Conservation (phyloP, 2,888 invertebrate genomes). For the Azorinus chamasolen region DNA sequence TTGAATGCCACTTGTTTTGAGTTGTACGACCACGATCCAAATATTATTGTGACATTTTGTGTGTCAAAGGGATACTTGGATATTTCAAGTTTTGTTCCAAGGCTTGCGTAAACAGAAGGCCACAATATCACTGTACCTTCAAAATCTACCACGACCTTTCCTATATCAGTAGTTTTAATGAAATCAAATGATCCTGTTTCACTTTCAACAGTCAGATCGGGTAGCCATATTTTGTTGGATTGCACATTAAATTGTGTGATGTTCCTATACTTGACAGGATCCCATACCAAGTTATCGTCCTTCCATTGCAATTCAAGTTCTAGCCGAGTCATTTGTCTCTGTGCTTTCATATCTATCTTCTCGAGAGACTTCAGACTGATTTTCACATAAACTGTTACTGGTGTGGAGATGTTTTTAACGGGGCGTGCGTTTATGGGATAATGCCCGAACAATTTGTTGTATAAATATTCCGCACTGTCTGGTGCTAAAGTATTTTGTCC, state of each 20-base stretch:
- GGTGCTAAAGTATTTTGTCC: no score
- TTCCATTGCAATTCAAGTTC: slow-evolving; percentile 41
- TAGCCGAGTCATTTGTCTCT: slow-evolving; percentile 1
- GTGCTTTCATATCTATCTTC: slow-evolving; percentile 27
- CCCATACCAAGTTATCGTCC: slow-evolving; percentile 41
- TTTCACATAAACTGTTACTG: neutral
- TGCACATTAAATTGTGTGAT: slow-evolving; percentile 29
- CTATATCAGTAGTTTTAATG: slow-evolving; percentile 9
- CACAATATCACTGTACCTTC: slow-evolving; percentile 29
- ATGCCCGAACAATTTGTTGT: no score
- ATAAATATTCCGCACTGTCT: no score
- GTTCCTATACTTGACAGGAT: slow-evolving; percentile 15
- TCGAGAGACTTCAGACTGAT: slow-evolving; percentile 16
- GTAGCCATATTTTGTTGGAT: slow-evolving; percentile 39
- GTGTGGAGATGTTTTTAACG: neutral
- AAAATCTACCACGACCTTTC: slow-evolving; percentile 15
- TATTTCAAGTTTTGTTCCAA: slow-evolving; percentile 9
- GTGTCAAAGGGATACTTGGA: slow-evolving; percentile 40
- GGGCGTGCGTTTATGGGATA: slow-evolving; percentile 19
- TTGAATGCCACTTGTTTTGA: slow-evolving; percentile 6
- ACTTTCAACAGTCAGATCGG: slow-evolving; percentile 24
- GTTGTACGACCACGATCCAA: slow-evolving; percentile 31
- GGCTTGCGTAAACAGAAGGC: slow-evolving; percentile 14
- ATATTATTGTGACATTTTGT: slow-evolving; percentile 11
- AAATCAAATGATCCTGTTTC: slow-evolving; percentile 10